Base-by-base conservation (phyloP, 2,797 vertebrate species). In the Catamblyrhynchus diadema region DNA sequence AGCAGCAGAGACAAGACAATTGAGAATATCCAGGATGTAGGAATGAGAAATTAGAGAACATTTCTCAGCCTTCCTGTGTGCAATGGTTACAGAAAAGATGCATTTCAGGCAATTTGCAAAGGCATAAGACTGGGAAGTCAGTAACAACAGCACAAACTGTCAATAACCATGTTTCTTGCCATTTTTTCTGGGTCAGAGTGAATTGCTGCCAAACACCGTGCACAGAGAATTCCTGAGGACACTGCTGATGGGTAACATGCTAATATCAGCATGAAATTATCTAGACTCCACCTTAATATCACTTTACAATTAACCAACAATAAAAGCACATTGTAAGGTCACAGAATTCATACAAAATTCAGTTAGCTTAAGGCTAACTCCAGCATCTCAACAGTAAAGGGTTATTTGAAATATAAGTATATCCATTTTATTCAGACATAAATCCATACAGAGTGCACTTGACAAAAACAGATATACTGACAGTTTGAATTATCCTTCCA, bases 281-380 rank as follows among this genome's bases (percentile, higher is more conserved):
- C 79, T 51, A 69, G 82, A 86, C 57, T 88, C 74, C 50, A 88
- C 77, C 88, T 90, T 69, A 88, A 61, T 69, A 88, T 65, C 12
- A 1, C 54, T 86, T 90, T 86, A 72, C 73, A 92, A 61, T 86
- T 90, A 92, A 94, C 20, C 66, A 90, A 57, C 25, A 30, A 75
- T 84, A 86, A 91, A 94, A 93, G n/a, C 35, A 75, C 54, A 72
- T 41, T 62, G 11, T 86, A 88, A 96, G 73, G 90, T 90, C 86
- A 90, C 0, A 8, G 47, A 93, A 90, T 75, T 94, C 39, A 86
- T 39, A 71, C 53, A 83, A 83, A 92, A 94, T 69, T 86, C 35
- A 33, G 69, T 82, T 89, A 87, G 39, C 81, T 92, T 69, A 88
- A 93, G 92, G 83, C 73, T 93, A 94, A 75, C 66, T 92, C 50